Evolutionary conservation across 2,113 vertebrate species (phyloP).

Genomic region (Acrocephalus kingi): DNA sequence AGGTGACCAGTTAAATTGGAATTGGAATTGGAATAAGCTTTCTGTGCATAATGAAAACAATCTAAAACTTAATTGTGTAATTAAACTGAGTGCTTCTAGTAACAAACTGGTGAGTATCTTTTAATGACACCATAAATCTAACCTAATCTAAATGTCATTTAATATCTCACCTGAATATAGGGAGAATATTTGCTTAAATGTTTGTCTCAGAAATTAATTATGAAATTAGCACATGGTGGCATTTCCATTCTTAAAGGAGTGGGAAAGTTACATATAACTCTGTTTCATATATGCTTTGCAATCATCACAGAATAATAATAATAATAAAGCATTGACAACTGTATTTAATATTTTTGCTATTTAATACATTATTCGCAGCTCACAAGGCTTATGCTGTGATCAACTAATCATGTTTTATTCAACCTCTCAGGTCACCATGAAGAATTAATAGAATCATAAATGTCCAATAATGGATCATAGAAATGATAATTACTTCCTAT

Average conservation of each 20-base stretch:
- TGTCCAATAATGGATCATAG: background rate
- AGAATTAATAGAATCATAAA: background rate
- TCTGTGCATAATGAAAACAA: constrained; percentile 33
- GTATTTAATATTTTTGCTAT: background rate
- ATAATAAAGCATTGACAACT: background rate
- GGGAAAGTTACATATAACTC: background rate
- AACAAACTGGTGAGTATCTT: constrained; percentile 27
- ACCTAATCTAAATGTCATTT: constrained; percentile 19
- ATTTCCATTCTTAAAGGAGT: background rate
- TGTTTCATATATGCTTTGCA: background rate
- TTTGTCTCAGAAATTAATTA: constrained; percentile 15
- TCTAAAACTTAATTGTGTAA: constrained; percentile 53
- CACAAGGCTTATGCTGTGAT: background rate
- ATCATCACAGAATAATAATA: background rate
- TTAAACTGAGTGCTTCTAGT: constrained; percentile 53
- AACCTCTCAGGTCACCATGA: background rate
- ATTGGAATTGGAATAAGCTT: constrained; percentile 30
- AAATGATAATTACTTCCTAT: background rate
- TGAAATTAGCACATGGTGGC: background rate
- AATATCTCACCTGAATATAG: constrained; percentile 24
- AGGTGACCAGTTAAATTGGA: constrained; percentile 18
- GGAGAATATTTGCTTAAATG: background rate
- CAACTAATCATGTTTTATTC: background rate
- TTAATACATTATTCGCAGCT: background rate
- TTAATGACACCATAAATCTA: constrained; percentile 57